These are phyloP conservation scores for Aphaenogaster rudis DNA, from an alignment of 1,140 invertebrate species.

Conservation along the genomic window DNA sequence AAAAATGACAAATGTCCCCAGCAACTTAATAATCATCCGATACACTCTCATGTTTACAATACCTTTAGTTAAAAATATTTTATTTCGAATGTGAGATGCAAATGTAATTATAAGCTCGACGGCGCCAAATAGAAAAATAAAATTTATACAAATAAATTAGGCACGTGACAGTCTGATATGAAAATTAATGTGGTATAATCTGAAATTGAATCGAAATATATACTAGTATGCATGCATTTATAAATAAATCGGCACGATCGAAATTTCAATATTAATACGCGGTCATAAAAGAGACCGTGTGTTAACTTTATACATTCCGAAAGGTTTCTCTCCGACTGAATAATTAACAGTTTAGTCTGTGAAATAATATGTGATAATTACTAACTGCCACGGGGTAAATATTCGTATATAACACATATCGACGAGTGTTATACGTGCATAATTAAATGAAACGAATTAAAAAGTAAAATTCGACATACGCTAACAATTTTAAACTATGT, in stretches of 20 bases:
- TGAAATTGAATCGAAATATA: constrained; percentile 29
- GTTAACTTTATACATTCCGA: constrained; percentile 28
- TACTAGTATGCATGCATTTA: neutral
- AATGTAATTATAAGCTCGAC: neutral
- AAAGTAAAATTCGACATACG: constrained; percentile 25
- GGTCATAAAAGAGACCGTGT: constrained; percentile 28
- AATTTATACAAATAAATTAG: constrained; percentile 10
- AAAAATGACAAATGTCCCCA: constrained; percentile 20
- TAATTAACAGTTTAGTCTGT: constrained; percentile 44
- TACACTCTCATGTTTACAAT: neutral
- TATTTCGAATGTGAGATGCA: neutral
- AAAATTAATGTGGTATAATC: constrained; percentile 16
- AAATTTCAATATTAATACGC: constrained; percentile 49
- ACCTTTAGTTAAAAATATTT: neutral
- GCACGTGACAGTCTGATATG: neutral
- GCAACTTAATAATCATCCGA: constrained; percentile 21
- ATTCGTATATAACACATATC: constrained; percentile 11
- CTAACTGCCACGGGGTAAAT: neutral
- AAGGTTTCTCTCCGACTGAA: constrained; percentile 10
- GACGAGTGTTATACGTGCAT: constrained; percentile 9
- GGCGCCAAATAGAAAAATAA: neutral
- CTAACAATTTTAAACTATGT: constrained; percentile 4
- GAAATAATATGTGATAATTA: constrained; percentile 43
- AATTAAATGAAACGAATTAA: constrained; percentile 29
- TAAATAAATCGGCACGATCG: constrained; percentile 3